Evolutionary conservation across 2,113 vertebrate genomes (phyloP).

Genomic region (Rhagologus leucostigma): DNA sequence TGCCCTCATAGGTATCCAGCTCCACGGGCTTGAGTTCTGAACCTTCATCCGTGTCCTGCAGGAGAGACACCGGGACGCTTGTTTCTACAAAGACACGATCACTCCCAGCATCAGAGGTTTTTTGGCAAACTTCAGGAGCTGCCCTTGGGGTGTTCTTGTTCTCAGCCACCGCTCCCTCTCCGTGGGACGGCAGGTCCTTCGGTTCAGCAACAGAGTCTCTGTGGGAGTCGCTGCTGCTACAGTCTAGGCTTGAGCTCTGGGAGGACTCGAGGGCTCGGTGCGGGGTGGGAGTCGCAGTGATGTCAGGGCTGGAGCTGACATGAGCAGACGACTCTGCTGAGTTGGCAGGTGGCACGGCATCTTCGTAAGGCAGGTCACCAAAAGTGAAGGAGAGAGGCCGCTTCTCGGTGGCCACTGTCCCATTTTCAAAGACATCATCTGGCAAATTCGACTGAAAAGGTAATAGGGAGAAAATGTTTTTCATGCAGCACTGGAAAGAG

Average conservation of each 20-base stretch:
- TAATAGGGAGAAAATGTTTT: background rate
- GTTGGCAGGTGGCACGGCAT: slow-evolving; percentile 34
- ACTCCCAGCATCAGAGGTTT: slow-evolving; percentile 16
- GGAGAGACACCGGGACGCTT: slow-evolving; percentile 67
- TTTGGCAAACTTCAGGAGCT: slow-evolving; percentile 46
- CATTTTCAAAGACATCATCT: slow-evolving; percentile 88
- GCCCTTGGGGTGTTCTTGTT: background rate
- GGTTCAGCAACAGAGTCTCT: slow-evolving; percentile 16
- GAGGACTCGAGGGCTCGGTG: slow-evolving; percentile 32
- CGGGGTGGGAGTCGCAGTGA: slow-evolving; percentile 80
- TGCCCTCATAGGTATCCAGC: slow-evolving; percentile 90
- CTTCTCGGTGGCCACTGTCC: slow-evolving; percentile 76
- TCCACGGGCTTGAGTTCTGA: slow-evolving; percentile 94
- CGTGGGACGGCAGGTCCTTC: background rate
- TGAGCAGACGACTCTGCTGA: slow-evolving; percentile 5
- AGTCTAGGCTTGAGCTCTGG: background rate
- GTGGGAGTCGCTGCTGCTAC: slow-evolving; percentile 18
- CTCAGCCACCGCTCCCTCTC: background rate
- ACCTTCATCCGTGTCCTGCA: slow-evolving; percentile 77
- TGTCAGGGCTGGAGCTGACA: slow-evolving; percentile 82
- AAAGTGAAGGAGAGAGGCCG: slow-evolving; percentile 89
- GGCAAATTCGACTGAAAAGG: slow-evolving; percentile 83
- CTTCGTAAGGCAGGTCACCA: slow-evolving; percentile 78
- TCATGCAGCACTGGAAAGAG: background rate
- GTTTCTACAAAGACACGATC: slow-evolving; percentile 77